A percentile compares a stretch with the other conserved stretches of the same genome.
phyloP scores from a whole-genome alignment of 2,113 vertebrate genomes.

The Pseudorasbora parva region DNA sequence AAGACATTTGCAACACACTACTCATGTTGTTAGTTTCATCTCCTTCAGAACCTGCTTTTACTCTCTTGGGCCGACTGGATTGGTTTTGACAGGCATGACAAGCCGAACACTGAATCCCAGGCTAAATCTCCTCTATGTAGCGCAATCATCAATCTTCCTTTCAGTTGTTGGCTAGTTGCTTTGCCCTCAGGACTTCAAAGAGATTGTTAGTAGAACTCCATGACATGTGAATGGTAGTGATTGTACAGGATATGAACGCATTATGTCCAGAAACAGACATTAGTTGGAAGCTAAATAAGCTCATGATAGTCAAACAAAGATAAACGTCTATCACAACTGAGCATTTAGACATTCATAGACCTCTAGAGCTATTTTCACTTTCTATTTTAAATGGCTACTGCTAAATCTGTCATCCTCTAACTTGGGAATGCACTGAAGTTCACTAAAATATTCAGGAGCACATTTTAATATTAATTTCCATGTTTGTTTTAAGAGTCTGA shows the following conservation, averaged over 20 bases:
- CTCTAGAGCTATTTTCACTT: background rate
- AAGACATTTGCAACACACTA: background rate
- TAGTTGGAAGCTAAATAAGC: background rate
- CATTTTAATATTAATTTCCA: conserved; percentile 42
- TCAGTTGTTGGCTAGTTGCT: background rate
- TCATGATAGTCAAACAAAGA: background rate
- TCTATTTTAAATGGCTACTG: conserved; percentile 18
- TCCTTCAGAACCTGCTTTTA: conserved; percentile 9
- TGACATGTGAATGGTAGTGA: background rate
- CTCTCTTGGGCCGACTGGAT: background rate
- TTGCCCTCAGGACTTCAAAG: background rate
- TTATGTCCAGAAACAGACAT: background rate
- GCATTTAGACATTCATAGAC: background rate
- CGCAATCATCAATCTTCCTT: conserved; percentile 11
- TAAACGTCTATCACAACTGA: background rate
- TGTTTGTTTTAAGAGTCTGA: conserved; percentile 42
- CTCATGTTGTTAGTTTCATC: background rate
- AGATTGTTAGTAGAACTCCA: background rate
- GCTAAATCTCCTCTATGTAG: background rate
- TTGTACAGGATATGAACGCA: background rate
- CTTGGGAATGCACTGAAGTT: conserved; percentile 9
- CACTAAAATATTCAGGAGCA: conserved; percentile 40
- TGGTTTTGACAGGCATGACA: conserved; percentile 10
- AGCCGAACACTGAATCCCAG: conserved; percentile 5
- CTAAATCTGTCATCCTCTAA: conserved; percentile 8